Conservation (phyloP, 1,140 invertebrate genomes). For the Philopotamus ludificatus region DNA sequence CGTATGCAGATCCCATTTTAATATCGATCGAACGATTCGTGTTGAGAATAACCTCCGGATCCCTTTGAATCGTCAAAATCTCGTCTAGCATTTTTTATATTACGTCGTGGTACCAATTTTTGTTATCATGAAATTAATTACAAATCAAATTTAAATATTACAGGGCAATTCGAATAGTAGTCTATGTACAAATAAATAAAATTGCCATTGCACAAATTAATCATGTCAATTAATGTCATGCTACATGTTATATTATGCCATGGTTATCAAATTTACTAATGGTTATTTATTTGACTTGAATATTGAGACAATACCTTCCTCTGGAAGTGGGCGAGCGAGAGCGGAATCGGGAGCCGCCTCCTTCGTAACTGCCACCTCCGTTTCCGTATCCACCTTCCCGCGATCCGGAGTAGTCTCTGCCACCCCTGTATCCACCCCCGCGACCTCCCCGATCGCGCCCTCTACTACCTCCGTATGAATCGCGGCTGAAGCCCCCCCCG, state of each 20-base stretch:
- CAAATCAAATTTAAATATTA: not conserved
- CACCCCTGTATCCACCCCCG: slow-evolving; percentile 16
- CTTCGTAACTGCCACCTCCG: slow-evolving; percentile 52
- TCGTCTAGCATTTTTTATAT: slow-evolving; percentile 39
- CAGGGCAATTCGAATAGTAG: too few relatives aligned
- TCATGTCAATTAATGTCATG: not conserved
- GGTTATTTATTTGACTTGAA: not conserved
- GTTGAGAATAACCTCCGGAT: slow-evolving; percentile 37
- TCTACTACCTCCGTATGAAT: slow-evolving; percentile 82
- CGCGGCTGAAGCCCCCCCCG: slow-evolving; percentile 65
- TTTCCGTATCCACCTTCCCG: slow-evolving; percentile 55
- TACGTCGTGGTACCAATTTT: not conserved
- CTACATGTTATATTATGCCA: not conserved
- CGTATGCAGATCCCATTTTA: slow-evolving; percentile 13
- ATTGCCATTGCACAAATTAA: not conserved
- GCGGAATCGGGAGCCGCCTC: slow-evolving; percentile 52
- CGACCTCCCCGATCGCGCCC: slow-evolving; percentile 21
- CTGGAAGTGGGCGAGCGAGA: slow-evolving; percentile 51
- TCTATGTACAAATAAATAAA: too few relatives aligned
- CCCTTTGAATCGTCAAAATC: slow-evolving; percentile 37
- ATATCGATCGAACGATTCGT: slow-evolving; percentile 36
- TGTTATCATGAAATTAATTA: not conserved
- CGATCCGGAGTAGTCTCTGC: slow-evolving; percentile 37
- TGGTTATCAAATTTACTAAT: not conserved
- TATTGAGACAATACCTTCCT: slow-evolving; percentile 37